A percentile compares a stretch with the other conserved stretches of the same genome.
These are phyloP conservation scores for Apostichopus californicus DNA, from an alignment of 35 echinoderm and acorn worm genomes.

Conservation along the genomic window DNA sequence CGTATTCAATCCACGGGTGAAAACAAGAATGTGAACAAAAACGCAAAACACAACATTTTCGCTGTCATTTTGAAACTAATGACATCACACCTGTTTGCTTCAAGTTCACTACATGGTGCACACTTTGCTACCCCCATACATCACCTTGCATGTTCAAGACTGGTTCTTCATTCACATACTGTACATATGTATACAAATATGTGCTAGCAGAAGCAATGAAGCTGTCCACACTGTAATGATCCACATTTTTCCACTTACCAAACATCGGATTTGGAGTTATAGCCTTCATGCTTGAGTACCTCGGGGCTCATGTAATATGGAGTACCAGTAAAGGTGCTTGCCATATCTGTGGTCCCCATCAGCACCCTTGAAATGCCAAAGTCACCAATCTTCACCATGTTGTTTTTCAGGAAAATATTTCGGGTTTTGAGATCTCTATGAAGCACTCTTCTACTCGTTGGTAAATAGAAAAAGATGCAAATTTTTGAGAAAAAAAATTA, in stretches of 20 bases:
- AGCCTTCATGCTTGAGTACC: constrained; percentile 97
- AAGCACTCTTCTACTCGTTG: constrained; percentile 64
- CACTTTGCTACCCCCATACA: too few species aligned
- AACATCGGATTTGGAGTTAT: constrained; percentile 98
- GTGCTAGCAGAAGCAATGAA: too few species aligned
- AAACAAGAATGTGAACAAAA: too few species aligned
- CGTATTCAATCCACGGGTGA: too few species aligned
- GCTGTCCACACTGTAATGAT: not conserved
- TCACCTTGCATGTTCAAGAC: too few species aligned
- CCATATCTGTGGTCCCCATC: constrained; percentile 99
- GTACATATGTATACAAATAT: too few species aligned
- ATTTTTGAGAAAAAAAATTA: too few species aligned
- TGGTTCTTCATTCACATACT: too few species aligned
- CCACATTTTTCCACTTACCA: constrained; percentile 66
- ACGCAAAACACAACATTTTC: too few species aligned
- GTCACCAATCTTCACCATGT: constrained; percentile 99
- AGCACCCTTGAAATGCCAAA: constrained; percentile 97
- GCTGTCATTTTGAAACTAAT: too few species aligned
- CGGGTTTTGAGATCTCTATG: constrained; percentile 93
- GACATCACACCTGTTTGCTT: too few species aligned
- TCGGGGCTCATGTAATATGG: constrained; percentile 99
- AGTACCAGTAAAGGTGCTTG: constrained; percentile 96
- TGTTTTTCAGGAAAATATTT: constrained; percentile 97
- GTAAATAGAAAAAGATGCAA: not conserved
- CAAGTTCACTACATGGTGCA: too few species aligned